A percentile compares a stretch with the other conserved stretches of the same genome.
phyloP scores from a whole-genome alignment of 2,888 invertebrate species.

The Drosophila infuscata region DNA sequence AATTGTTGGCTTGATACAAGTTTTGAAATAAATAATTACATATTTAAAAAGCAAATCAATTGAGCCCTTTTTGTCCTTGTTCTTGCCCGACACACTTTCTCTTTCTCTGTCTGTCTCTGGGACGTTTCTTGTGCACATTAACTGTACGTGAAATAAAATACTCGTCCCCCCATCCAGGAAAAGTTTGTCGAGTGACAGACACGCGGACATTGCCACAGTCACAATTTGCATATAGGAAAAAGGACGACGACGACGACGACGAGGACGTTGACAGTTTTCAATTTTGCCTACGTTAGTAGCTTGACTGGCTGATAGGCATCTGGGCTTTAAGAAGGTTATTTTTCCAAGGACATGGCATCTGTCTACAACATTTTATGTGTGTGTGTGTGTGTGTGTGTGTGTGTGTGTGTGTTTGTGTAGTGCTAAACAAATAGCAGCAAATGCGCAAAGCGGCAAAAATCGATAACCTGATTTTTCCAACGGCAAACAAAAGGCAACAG shows the following conservation, averaged over 20 bases:
- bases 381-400: slow-evolving; percentile 3
- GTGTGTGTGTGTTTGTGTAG: slow-evolving; percentile 23
- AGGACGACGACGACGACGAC: background rate
- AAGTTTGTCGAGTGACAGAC: slow-evolving; percentile 9
- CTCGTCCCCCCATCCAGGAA: slow-evolving; percentile 11
- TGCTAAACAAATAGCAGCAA: slow-evolving; percentile 56
- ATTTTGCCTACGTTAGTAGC: slow-evolving; percentile 26
- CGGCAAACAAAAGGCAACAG: slow-evolving; percentile 68
- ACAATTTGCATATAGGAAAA: slow-evolving; percentile 31
- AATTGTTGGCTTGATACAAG: slow-evolving; percentile 41
- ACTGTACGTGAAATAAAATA: slow-evolving; percentile 61
- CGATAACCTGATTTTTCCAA: slow-evolving; percentile 74
- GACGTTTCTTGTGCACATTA: slow-evolving; percentile 24
- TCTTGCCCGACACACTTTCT: background rate
- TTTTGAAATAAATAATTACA: slow-evolving; percentile 44
- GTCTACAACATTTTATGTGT: slow-evolving; percentile 32
- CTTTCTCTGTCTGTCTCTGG: background rate
- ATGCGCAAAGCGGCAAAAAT: slow-evolving; percentile 64
- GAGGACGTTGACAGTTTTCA: slow-evolving; percentile 40
- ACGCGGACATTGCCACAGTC: slow-evolving; percentile 21
- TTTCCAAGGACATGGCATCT: slow-evolving; percentile 53
- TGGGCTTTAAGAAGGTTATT: slow-evolving; percentile 53
- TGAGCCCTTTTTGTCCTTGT: background rate
- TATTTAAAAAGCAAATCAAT: background rate
- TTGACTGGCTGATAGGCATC: slow-evolving; percentile 31